phyloP scores from a whole-genome alignment of 2,797 vertebrate genomes.

The Enteromius radiatus region DNA sequence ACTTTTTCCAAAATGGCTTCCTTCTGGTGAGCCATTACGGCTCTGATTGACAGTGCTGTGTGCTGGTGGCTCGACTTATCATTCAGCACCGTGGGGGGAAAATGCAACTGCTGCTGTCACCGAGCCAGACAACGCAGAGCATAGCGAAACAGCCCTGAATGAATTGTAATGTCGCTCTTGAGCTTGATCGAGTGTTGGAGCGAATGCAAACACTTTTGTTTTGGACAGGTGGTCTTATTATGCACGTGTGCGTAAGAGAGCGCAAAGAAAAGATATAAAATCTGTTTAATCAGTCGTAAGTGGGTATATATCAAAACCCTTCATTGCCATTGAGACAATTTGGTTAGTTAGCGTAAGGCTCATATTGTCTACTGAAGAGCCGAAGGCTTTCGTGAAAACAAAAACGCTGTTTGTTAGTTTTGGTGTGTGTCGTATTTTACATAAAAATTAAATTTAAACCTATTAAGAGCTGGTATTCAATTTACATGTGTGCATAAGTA shows the following conservation, averaged over 20 bases:
- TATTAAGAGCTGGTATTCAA: slow-evolving; percentile 45
- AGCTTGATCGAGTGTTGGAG: slow-evolving; percentile 8
- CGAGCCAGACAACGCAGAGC: slow-evolving; percentile 30
- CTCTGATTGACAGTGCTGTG: slow-evolving; percentile 55
- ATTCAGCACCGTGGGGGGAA: slow-evolving; percentile 46
- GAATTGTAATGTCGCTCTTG: slow-evolving; percentile 1
- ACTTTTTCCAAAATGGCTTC: slow-evolving; percentile 55
- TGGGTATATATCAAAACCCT: slow-evolving; percentile 17
- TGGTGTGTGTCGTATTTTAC: slow-evolving; percentile 1
- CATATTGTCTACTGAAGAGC: slow-evolving; percentile 8
- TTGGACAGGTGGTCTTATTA: slow-evolving; percentile 27
- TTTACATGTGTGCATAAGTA: slow-evolving; percentile 46
- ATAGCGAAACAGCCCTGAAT: slow-evolving; percentile 40
- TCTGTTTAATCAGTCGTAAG: slow-evolving; percentile 35
- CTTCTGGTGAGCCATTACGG: slow-evolving; percentile 41
- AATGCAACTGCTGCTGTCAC: slow-evolving; percentile 51
- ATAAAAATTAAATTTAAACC: slow-evolving; percentile 47
- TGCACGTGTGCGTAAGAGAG: background rate
- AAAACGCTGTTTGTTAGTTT: background rate
- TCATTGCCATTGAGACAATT: background rate
- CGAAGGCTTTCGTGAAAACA: background rate
- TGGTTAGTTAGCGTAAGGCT: slow-evolving; percentile 1
- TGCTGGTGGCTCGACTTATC: slow-evolving; percentile 59
- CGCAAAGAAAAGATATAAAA: slow-evolving; percentile 1
- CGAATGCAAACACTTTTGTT: background rate